Evolutionary conservation across 1,140 invertebrate genomes (phyloP), one percentile per base, ranked within the genome.

Genomic region (Euschistus heros): DNA sequence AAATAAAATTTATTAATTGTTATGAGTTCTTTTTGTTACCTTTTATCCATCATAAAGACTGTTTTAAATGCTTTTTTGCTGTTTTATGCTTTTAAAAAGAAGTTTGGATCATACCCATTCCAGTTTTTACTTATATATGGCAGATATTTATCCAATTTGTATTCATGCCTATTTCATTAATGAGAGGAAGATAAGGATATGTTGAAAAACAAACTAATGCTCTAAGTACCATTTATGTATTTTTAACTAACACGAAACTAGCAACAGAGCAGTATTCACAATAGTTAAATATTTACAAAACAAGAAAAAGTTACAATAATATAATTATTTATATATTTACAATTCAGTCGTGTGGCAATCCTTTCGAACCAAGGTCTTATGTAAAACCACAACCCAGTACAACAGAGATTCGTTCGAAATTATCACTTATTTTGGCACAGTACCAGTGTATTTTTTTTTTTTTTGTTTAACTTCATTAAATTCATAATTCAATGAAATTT

Each of bases 301-400:
- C 65, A 60, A 66, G 52, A 54, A 66, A 27, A 62, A n/a, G 27
- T 60, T 27, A 17, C 20, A 54, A 54, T 47, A 20, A 54, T 24
- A 54, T 54, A 54, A 47, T 54, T 54, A 54, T 54, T 14, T 60
- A 62, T 33, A 61, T 68, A 68, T 65, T 64, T 68, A 68, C 63
- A 68, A 33, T 66, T 68, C 67, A 68, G 67, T 68, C 67, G 54
- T 64, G 64, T 66, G 60, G 65, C 61, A 66, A 54, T 55, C 20
- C 65, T 33, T 59, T 64, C 27, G 27, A 60, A 14, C 33, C 22
- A 42, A 30, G 57, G 57, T 60, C 57, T 60, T 60, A 37, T 60
- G 27, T 42, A 30, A 18, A 37, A 17, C 27, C 15, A 37, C 57
- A 33, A n/a, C 33, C 17, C 15, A 30, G 33, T 60, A n/a, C 57